phyloP scores from a whole-genome alignment of 2,797 vertebrate species.

The Cryptoblepharus egeriae region DNA sequence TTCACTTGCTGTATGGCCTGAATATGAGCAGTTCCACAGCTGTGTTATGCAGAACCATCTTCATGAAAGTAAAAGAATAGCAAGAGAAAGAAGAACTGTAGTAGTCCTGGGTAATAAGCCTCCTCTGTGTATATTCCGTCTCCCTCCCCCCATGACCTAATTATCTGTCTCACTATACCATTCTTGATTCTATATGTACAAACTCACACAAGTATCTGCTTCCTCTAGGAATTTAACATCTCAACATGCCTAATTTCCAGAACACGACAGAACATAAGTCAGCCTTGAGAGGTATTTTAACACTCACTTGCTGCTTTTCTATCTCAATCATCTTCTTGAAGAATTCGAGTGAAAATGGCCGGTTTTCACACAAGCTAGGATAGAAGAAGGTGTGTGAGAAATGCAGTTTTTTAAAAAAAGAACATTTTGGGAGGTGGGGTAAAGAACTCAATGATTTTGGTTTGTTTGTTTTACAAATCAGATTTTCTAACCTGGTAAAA shows the following conservation, averaged over 20 bases:
- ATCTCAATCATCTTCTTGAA: slow-evolving; percentile 92
- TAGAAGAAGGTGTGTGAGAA: slow-evolving; percentile 9
- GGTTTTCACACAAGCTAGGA: slow-evolving; percentile 87
- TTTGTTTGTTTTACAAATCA: not conserved
- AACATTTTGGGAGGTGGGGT: not conserved
- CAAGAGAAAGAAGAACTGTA: not conserved
- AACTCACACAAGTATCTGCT: too few relatives aligned
- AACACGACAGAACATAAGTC: not conserved
- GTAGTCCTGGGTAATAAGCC: not conserved
- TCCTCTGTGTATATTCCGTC: not conserved
- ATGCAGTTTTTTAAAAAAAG: not conserved
- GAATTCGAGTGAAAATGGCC: slow-evolving; percentile 88
- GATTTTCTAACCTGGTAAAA: slow-evolving; percentile 84
- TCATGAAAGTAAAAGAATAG: not conserved
- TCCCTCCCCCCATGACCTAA: not conserved
- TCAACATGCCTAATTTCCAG: not conserved
- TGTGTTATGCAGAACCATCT: not conserved
- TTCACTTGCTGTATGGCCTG: accelerated
- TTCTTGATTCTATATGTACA: not conserved
- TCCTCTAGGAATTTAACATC: not conserved
- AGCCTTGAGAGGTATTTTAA: slow-evolving; percentile 3
- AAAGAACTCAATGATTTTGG: not conserved
- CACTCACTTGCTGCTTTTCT: slow-evolving; percentile 91
- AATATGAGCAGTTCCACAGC: not conserved
- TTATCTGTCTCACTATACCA: not conserved